Conservation (phyloP, 1,140 invertebrate genomes). For the Habropoda laboriosa region DNA sequence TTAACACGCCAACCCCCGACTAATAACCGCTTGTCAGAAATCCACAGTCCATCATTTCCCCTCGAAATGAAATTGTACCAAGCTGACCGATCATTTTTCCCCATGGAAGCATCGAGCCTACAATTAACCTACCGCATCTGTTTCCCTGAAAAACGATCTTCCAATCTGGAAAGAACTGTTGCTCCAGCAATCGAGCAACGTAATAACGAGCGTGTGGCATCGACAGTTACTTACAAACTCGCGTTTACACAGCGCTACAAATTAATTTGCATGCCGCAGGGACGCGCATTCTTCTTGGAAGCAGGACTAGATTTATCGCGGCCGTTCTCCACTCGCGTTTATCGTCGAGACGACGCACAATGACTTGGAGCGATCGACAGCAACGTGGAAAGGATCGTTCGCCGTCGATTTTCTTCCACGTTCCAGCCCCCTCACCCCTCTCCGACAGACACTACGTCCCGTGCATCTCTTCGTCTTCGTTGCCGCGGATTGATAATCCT, state of each 20-base stretch:
- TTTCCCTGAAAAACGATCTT: no score
- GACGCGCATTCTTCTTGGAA: constrained; percentile 16
- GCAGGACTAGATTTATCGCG: constrained; percentile 29
- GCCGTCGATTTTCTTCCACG: constrained; percentile 36
- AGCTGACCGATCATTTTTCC: no score
- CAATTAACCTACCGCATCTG: no score
- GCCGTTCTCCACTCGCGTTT: constrained; percentile 27
- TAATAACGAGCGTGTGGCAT: no score
- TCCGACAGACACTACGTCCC: constrained; percentile 5
- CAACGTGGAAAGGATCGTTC: constrained; percentile 17
- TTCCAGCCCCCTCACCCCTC: constrained; percentile 1
- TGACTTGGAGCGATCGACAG: constrained; percentile 21
- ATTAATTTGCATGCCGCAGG: constrained; percentile 37
- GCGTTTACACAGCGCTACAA: constrained; percentile 24
- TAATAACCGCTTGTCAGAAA: no score
- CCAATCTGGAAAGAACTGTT: neutral
- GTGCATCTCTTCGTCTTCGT: constrained; percentile 54
- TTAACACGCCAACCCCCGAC: no score
- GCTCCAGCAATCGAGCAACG: no score
- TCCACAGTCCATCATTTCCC: no score
- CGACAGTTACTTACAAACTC: neutral
- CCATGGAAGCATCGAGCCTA: no score
- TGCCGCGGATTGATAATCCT: constrained; percentile 71
- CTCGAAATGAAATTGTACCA: no score
- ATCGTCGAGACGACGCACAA: constrained; percentile 38